Percentiles rank a stretch among this genome's conserved stretches.
Conservation (phyloP, 2,797 vertebrate species). For the Myiotriccus ornatus region DNA sequence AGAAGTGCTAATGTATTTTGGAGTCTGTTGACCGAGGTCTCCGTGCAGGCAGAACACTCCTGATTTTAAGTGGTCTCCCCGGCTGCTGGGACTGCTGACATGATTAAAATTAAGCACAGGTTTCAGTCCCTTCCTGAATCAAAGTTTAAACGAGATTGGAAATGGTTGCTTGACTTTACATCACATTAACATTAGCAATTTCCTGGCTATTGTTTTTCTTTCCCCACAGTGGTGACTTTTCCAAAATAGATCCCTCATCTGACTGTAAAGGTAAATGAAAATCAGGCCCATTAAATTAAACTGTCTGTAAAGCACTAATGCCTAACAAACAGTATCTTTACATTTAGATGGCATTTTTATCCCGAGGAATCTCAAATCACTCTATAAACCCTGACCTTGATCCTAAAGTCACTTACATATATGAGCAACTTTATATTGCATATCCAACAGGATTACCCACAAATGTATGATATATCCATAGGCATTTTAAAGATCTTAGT, state of each 20-base stretch:
- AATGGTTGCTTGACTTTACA: conserved; percentile 66
- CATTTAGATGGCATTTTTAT: conserved; percentile 67
- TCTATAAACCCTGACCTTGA: conserved; percentile 40
- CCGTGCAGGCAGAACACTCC: background rate
- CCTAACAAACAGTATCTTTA: conserved; percentile 64
- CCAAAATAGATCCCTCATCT: conserved; percentile 60
- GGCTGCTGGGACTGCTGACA: conserved; percentile 45
- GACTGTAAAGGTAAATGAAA: conserved; percentile 58
- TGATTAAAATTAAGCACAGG: conserved; percentile 55
- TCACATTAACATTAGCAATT: conserved; percentile 66
- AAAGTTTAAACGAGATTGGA: conserved; percentile 57
- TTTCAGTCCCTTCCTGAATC: conserved; percentile 58
- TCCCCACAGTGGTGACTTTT: conserved; percentile 54
- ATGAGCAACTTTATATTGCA: background rate
- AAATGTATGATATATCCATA: background rate
- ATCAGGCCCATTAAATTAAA: conserved; percentile 64
- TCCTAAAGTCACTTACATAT: background rate
- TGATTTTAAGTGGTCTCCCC: conserved; percentile 36
- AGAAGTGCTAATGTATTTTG: conserved; percentile 42
- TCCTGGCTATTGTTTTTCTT: conserved; percentile 68
- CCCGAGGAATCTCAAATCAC: conserved; percentile 50
- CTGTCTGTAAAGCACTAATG: conserved; percentile 65
- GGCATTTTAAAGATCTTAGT: background rate
- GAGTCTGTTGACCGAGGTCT: conserved; percentile 42
- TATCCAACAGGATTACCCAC: background rate